Evolutionary conservation across 2,888 invertebrate genomes (phyloP).

Genomic region (Dorcus hopei): DNA sequence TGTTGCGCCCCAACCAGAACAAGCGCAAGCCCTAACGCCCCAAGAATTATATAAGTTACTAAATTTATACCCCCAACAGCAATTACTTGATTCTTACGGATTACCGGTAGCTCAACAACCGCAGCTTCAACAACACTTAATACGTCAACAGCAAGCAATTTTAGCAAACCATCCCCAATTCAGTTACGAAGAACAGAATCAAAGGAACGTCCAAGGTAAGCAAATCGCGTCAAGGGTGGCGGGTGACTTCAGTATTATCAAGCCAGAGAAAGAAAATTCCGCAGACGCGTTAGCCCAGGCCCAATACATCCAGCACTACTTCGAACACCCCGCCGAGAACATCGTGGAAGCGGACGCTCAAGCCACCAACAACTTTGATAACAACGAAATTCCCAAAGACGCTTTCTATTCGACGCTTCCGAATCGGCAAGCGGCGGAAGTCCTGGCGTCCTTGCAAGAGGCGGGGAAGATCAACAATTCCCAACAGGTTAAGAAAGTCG

Average conservation of each 20-base stretch:
- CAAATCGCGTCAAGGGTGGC: slow-evolving; percentile 36
- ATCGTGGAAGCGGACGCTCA: slow-evolving; percentile 35
- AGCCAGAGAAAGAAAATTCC: not conserved
- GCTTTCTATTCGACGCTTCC: slow-evolving; percentile 45
- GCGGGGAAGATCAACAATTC: slow-evolving; percentile 52
- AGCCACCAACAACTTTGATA: slow-evolving; percentile 14
- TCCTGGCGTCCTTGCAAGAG: slow-evolving; percentile 58
- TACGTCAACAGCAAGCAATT: slow-evolving; percentile 24
- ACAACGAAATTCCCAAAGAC: not conserved
- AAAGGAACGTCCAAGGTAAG: slow-evolving; percentile 28
- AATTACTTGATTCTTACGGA: slow-evolving; percentile 15
- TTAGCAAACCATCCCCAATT: slow-evolving; percentile 28
- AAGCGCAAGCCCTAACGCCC: slow-evolving; percentile 28
- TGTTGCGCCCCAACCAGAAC: slow-evolving; percentile 7
- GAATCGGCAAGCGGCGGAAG: slow-evolving; percentile 61
- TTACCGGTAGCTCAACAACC: slow-evolving; percentile 21
- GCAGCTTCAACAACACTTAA: slow-evolving; percentile 39
- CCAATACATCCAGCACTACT: slow-evolving; percentile 38
- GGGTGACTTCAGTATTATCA: not conserved
- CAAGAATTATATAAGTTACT: slow-evolving; percentile 45
- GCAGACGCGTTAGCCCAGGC: slow-evolving; percentile 32
- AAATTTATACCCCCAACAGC: slow-evolving; percentile 19
- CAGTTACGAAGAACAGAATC: slow-evolving; percentile 49
- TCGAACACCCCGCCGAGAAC: slow-evolving; percentile 25
- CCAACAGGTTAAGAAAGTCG: slow-evolving; percentile 38